Evolutionary conservation across 2,113 vertebrate genomes (phyloP), one percentile per base, ranked within the genome.

Genomic region (Chinchilla lanigera): DNA sequence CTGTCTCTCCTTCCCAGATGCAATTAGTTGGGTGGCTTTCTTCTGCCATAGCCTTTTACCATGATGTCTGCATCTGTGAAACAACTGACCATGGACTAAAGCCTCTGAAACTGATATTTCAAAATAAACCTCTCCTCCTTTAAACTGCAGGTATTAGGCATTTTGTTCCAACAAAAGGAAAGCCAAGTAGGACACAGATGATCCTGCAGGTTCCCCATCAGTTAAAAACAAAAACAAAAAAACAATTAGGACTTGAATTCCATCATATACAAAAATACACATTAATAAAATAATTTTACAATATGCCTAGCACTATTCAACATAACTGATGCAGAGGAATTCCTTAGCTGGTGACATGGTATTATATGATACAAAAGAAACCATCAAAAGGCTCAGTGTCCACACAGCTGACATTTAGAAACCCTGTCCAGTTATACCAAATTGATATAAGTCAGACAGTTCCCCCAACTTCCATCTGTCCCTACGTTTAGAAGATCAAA

Each of bases 311-410:
- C 41, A 73, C 77, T 65, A 94, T 56, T 80, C 69, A 44, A 80
- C 11, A 50, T 44, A 71, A 90, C 0, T 56, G 24, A 71, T 28
- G 26, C 44, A 9, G 58, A 63, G 47, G 24, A 94, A 89, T 63
- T 60, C 52, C 92, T 90, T 38, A 80, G 60, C n/a, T 91, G 9
- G 26, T 91, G 65, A 94, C 38, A 93, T 58, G 30, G 35, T 50
- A 81, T 92, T 63, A 41, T 19, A 54, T 26, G 16, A 90, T 47
- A 91, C 73, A 97, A 89, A 90, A 93, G 26, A 83, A 92, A 78
- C 35, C 41, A 77, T 69, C 35, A 52, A 82, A 16, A 52, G 85
- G 11, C 50, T 86, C 75, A 17, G 65, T 63, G 7, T 65, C 35
- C n/a, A 75, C 58, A 80, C 6, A 30, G 24, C 52, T 77, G 26